Evolutionary conservation across 1,140 invertebrate species (phyloP), one percentile per base, ranked within the genome.

Genomic region (Aphelenchoides besseyi): DNA sequence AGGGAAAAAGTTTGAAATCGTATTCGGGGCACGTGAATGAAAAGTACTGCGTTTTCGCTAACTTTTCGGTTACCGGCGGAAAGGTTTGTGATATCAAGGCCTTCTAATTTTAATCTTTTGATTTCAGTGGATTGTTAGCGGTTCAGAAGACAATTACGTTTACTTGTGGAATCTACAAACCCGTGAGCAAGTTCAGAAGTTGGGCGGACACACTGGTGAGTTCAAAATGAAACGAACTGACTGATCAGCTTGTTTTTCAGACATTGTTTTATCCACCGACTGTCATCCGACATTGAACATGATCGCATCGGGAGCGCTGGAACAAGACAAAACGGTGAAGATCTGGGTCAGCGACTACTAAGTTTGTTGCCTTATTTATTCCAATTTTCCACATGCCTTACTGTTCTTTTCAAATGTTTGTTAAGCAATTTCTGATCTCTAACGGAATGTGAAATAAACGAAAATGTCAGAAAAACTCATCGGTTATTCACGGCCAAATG

Each of bases 91-190:
- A 79, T 81, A 29, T 54, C 5, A n/a, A 18, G 18, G 37, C 23
- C n/a, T 62, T 77, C 8, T 77, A 1, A 30, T 72, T 73, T 30
- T 73, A 72, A 68, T 71, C 76, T 74, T 79, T 79, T 68, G 48
- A 82, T 75, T 88, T 53, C 85, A 95, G 92, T 99, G 97, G 96
- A 98, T 99, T 85, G 95, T 98, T 53, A 97, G 94, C 62, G 97
- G 97, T 16, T 98, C 95, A n/a, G 97, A 99, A 88, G 97, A 99
- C 85, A 95, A 97, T 84, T 89, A 95, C 88, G 94, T 99, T 1
- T 98, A 97, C 82, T 96, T 99, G 79, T 99, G 97, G 97, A 98
- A 98, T 88, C 88, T 99, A 67, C 96, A 99, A 85, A 96, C 94
- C 18, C 98, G 98, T 87, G 95, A 98, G 88, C 92, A 98, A 74